Evolutionary conservation across 2,113 vertebrate genomes (phyloP), one percentile per base, ranked within the genome.

Genomic region (Plestiodon gilberti): DNA sequence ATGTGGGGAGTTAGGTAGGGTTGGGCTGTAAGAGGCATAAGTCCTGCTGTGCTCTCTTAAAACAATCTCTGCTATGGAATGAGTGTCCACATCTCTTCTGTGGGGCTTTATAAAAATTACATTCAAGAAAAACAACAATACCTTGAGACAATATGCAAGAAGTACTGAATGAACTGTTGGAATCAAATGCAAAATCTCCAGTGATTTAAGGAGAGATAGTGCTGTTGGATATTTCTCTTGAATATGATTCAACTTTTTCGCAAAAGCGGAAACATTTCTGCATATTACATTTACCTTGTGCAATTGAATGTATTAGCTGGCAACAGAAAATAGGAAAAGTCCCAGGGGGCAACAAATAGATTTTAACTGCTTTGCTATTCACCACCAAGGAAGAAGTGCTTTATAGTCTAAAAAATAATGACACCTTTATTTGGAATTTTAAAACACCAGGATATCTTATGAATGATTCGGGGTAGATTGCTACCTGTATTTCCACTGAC

Each of bases 171-270:
- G 64, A 81, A 80, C 20, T 30, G 38, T 3, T 81, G 62, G 67
- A 85, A 70, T 48, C 71, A 61, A 81, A 89, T 88, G 65, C n/a
- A 85, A 85, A 77, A 76, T 84, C 61, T 84, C 71, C 40, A 52
- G 28, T 61, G 4, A 1, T 52, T 33, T 52, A 1, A 35, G 33
- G 0, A 4, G 38, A 22, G 0, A 9, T 84, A 4, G 3, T 73
- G 52, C 13, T 84, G 83, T 11, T 81, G 17, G 76, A 48, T 79
- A 25, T 82, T 77, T 3, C 6, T 75, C 87, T 38, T 82, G 69
- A 57, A 90, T 75, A 69, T 14, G 33, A 81, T 52, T 11, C 55
- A 65, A 9, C 2, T 70, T 85, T 75, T 84, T 22, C 65, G 80
- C 78, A 82, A 43, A 20, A 90, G 40, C 35, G 87, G 70, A 22